phyloP scores from a whole-genome alignment of 2,888 invertebrate species.

The Ellobium chinense region DNA sequence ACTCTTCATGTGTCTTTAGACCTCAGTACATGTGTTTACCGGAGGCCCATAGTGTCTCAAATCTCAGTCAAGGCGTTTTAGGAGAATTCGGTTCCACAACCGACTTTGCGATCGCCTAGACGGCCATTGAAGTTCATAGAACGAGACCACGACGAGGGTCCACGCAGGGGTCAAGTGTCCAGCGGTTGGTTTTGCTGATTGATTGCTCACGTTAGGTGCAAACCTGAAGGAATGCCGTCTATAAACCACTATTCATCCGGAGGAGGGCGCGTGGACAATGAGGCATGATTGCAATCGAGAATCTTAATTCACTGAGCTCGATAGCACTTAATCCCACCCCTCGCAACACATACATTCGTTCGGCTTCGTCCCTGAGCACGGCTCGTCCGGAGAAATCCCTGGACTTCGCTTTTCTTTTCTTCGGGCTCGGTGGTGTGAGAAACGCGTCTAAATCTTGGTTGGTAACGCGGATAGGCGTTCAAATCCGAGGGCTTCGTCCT shows the following conservation, averaged over 20 bases:
- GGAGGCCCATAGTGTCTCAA: no score
- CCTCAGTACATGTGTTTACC: no score
- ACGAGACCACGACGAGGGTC: not conserved
- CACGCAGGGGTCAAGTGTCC: not conserved
- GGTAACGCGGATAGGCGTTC: not conserved
- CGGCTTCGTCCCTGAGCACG: not conserved
- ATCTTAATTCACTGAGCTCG: not conserved
- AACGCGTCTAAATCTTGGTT: not conserved
- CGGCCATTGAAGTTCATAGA: no score
- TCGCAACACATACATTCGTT: not conserved
- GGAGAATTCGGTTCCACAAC: no score
- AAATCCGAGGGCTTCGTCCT: not conserved
- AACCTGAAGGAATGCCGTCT: not conserved
- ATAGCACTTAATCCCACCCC: slow-evolving; percentile 29
- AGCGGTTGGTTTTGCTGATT: slow-evolving; percentile 3
- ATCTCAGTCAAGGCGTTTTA: no score
- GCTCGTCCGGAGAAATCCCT: not conserved
- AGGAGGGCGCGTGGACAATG: slow-evolving; percentile 27
- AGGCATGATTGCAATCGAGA: slow-evolving; percentile 38
- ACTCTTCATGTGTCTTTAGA: no score
- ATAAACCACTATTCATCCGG: not conserved
- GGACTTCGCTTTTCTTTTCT: not conserved
- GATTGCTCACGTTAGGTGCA: not conserved
- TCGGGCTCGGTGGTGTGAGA: not conserved
- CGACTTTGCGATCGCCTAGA: no score